These are phyloP conservation scores for Lasioglossum baleicum DNA, from an alignment of 1,140 invertebrate species.

Conservation along the genomic window DNA sequence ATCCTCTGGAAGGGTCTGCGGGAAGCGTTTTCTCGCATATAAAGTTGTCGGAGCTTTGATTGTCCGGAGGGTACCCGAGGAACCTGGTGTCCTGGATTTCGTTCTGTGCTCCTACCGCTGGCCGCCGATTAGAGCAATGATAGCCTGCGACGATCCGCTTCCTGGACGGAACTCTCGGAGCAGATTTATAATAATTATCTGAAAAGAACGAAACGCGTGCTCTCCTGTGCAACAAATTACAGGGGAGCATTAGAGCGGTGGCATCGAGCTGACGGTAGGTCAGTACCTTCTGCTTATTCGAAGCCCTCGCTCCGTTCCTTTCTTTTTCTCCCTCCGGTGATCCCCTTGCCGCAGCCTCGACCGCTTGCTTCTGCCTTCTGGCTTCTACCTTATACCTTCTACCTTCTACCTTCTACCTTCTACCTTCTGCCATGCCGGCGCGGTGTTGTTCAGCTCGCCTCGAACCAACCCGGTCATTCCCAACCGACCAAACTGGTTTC, in stretches of 20 bases:
- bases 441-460: conserved; percentile 48
- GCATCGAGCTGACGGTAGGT: conserved; percentile 63
- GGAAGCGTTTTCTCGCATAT: no score
- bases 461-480: conserved; percentile 73
- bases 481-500: conserved; percentile 79
- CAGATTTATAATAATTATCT: conserved; percentile 42
- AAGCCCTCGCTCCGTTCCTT: conserved; percentile 42
- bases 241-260: conserved; percentile 12
- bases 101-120: neutral
- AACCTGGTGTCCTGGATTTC: neutral
- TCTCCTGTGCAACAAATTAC: conserved; percentile 28
- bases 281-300: conserved; percentile 60
- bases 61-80: no score
- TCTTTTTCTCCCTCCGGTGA: conserved; percentile 20
- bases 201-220: conserved; percentile 37
- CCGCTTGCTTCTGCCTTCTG: conserved; percentile 4
- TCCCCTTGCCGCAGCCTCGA: conserved; percentile 12
- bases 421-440: conserved; percentile 31
- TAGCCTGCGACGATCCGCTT: conserved; percentile 32
- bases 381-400: conserved; percentile 35
- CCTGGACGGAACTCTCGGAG: conserved; percentile 27
- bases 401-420: conserved; percentile 5
- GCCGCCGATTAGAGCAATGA: conserved; percentile 22
- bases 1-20: no score
- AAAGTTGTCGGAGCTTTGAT: no score